A percentile compares a stretch with the other conserved stretches of the same genome.
Evolutionary conservation across 2,797 vertebrate species (phyloP).

Genomic region (Margarornis squamiger): DNA sequence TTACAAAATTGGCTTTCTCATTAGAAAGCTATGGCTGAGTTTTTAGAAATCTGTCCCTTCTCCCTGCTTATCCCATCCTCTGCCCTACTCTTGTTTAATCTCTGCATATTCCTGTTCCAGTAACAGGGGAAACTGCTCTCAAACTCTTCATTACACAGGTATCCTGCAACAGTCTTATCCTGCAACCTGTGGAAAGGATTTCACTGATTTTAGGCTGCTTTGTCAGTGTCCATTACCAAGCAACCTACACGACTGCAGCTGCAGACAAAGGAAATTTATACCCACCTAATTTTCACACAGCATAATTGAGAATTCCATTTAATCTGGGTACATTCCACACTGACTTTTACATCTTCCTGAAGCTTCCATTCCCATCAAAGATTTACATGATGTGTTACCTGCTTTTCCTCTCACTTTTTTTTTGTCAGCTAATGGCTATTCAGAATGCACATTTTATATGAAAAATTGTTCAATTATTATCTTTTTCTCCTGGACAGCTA

Average conservation of each 20-base stretch:
- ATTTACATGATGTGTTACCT: neutral
- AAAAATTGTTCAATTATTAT: neutral
- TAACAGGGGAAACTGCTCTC: neutral
- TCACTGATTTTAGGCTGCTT: neutral
- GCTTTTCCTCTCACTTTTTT: neutral
- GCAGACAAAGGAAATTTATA: neutral
- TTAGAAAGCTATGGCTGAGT: neutral
- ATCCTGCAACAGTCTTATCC: neutral
- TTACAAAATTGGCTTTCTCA: slow-evolving; percentile 18
- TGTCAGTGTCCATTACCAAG: neutral
- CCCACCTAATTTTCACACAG: slow-evolving; percentile 8
- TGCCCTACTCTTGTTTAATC: neutral
- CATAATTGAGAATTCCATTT: slow-evolving; percentile 14
- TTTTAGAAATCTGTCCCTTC: neutral
- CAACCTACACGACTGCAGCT: neutral
- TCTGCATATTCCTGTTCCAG: neutral
- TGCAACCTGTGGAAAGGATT: neutral
- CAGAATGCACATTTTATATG: neutral
- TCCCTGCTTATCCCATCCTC: neutral
- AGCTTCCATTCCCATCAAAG: neutral
- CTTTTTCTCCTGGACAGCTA: neutral
- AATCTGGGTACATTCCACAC: neutral
- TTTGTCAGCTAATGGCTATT: neutral
- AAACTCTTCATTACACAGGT: neutral
- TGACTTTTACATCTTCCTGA: slow-evolving; percentile 8